A percentile compares a stretch with the other conserved stretches of the same genome.
These are phyloP conservation scores for Prorops nasuta DNA, from an alignment of 1,140 invertebrate genomes.

Conservation along the genomic window DNA sequence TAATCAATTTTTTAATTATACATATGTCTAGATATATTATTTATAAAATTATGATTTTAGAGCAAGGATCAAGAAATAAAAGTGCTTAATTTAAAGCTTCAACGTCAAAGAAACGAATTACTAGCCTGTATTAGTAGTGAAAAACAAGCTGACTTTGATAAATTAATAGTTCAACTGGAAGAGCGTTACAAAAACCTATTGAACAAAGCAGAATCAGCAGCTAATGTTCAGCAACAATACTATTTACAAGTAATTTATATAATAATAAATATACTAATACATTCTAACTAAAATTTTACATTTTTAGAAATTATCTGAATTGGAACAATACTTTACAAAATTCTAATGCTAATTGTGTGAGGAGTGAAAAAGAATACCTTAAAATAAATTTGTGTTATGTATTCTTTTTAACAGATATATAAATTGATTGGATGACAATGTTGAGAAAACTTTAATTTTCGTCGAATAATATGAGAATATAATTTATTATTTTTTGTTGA, in stretches of 20 bases:
- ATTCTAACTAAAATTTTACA: background rate
- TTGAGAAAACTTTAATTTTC: too few relatives aligned
- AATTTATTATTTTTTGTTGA: too few relatives aligned
- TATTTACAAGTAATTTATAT: constrained; percentile 21
- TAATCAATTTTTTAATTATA: too few relatives aligned
- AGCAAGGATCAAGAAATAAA: constrained; percentile 25
- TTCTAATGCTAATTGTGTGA: too few relatives aligned
- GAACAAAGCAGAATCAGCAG: constrained; percentile 12
- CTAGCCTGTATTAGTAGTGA: constrained; percentile 17
- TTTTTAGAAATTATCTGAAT: constrained; percentile 21
- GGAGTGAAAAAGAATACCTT: constrained; percentile 14
- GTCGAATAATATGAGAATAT: too few relatives aligned
- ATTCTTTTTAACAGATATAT: constrained; percentile 5
- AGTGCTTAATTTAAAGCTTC: constrained; percentile 17
- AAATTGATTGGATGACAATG: constrained; percentile 8
- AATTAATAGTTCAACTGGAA: constrained; percentile 14
- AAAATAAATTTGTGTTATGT: background rate
- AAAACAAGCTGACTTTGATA: constrained; percentile 22
- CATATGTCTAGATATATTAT: too few relatives aligned
- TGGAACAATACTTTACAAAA: constrained; percentile 18
- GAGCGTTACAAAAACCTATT: constrained; percentile 19
- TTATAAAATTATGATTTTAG: too few relatives aligned
- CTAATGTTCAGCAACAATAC: constrained; percentile 20
- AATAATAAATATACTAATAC: constrained; percentile 3
- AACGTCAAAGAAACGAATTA: constrained; percentile 21